These are phyloP conservation scores for Rhyacophila brunnea DNA, from an alignment of 1,140 invertebrate species.

Conservation along the genomic window DNA sequence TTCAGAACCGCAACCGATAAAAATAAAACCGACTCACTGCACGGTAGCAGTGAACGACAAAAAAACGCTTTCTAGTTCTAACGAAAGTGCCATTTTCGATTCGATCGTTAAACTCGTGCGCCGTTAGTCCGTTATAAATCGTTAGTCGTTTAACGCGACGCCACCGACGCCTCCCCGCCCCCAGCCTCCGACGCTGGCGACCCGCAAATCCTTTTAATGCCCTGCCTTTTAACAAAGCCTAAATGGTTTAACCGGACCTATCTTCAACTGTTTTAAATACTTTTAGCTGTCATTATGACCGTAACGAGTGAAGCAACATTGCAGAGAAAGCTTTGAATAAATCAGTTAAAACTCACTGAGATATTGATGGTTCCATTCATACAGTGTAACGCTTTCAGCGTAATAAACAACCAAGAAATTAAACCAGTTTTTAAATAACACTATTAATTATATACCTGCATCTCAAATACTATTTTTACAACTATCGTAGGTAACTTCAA, in stretches of 20 bases:
- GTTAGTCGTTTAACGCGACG: conserved; percentile 10
- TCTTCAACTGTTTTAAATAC: conserved; percentile 6
- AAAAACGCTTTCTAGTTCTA: not conserved
- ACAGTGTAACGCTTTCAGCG: too few species aligned
- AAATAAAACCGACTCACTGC: too few species aligned
- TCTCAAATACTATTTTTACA: too few species aligned
- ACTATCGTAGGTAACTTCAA: too few species aligned
- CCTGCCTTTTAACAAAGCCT: conserved; percentile 1
- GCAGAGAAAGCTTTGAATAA: too few species aligned
- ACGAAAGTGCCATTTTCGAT: not conserved
- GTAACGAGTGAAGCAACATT: conserved; percentile 8
- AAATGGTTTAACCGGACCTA: conserved; percentile 11
- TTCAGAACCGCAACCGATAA: too few species aligned
- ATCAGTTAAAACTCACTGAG: too few species aligned
- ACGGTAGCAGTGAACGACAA: too few species aligned
- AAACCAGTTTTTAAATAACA: too few species aligned
- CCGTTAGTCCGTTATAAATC: conserved; percentile 15
- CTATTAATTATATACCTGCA: too few species aligned
- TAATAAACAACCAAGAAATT: too few species aligned
- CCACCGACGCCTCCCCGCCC: not conserved
- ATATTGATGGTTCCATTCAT: too few species aligned
- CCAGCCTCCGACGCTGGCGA: not conserved
- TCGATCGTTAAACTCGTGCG: conserved; percentile 1
- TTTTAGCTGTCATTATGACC: conserved; percentile 5
- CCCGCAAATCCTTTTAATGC: not conserved